Base-by-base conservation (phyloP, 2,888 invertebrate genomes). In the Eupithecia insigniata region DNA sequence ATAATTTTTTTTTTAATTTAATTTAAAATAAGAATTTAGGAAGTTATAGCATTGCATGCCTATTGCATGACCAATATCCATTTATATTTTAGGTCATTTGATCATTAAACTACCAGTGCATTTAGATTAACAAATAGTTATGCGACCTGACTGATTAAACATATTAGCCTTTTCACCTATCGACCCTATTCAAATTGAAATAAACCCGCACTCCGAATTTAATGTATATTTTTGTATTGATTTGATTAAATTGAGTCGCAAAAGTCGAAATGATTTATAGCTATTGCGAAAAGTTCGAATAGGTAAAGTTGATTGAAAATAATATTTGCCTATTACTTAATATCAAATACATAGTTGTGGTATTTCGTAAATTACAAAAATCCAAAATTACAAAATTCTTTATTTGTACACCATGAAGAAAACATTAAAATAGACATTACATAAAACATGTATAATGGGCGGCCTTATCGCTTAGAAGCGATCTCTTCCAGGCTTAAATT, bases 141-240 rank as follows among this genome's bases (percentile, higher is more conserved):
- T 36, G 34, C 22, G 16, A 64, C 36, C 26, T 64, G 36, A 22
- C 39, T 64, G 64, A 64, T 64, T 64, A 36, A 34, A 64, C 36
- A 14, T 22, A 39, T 64, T 22, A 64, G 2, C 36, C 36, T 36
- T 62, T 36, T 36, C 83, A 62, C 62, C 64, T 39, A 22, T 39
- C 39, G 64, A 64, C 16, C 36, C 64, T 36, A 36, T 64, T 64
- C 36, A 64, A 39, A 64, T 64, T 22, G 34, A 64, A 64, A 55
- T 67, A 67, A 34, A 3, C 64, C 10, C 5, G n/a, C 36, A 4
- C 14, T 5, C 3, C 0, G 62, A n/a, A 34, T 60, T 60, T 60
- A 60, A 60, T 32, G 34, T 10, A 64, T 36, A 36, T 43, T 46
- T 66, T 64, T 64, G 64, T 36, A 39, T 34, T 64, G 64, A 60